Conservation (phyloP, 37 sponge, comb jelly and placozoan species). For the Beroe ovata region DNA sequence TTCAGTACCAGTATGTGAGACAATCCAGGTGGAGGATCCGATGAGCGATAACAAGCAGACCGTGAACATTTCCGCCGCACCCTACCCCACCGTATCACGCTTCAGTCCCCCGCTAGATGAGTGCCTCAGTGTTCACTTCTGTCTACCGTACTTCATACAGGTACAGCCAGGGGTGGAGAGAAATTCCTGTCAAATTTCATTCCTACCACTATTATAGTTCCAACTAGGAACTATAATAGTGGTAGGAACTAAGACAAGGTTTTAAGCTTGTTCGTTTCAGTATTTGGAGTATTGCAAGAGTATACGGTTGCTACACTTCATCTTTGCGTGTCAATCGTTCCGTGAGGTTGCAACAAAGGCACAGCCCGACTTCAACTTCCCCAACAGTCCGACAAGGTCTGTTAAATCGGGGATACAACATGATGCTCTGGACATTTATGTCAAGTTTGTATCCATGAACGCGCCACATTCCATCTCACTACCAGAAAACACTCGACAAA, state of each 20-base stretch:
- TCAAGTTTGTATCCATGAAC: constrained; percentile 47
- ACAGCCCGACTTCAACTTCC: not conserved
- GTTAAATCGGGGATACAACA: constrained; percentile 6
- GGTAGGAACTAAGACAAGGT: too few relatives aligned
- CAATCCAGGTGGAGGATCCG: not conserved
- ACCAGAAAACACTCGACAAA: constrained; percentile 4
- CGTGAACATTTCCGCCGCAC: constrained; percentile 42
- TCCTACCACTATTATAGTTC: too few relatives aligned
- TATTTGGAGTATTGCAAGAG: constrained; percentile 63
- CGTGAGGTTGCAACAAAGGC: not conserved
- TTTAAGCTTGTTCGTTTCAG: constrained; percentile 4
- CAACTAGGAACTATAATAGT: too few relatives aligned
- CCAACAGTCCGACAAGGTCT: constrained; percentile 20
- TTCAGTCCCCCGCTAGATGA: not conserved
- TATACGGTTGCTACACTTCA: constrained; percentile 61
- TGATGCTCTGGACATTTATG: constrained; percentile 53
- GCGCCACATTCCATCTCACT: constrained; percentile 32
- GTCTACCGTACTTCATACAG: constrained; percentile 52
- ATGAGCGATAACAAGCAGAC: constrained; percentile 6
- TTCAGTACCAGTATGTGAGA: not conserved
- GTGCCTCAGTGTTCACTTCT: constrained; percentile 26
- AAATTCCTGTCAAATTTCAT: not conserved
- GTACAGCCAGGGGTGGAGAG: not conserved
- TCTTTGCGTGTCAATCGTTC: constrained; percentile 58
- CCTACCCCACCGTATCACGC: constrained; percentile 1